Percentiles rank a stretch among this genome's conserved stretches.
Conservation (phyloP, 2,113 vertebrate genomes). For the Reinhardtius hippoglossoides region DNA sequence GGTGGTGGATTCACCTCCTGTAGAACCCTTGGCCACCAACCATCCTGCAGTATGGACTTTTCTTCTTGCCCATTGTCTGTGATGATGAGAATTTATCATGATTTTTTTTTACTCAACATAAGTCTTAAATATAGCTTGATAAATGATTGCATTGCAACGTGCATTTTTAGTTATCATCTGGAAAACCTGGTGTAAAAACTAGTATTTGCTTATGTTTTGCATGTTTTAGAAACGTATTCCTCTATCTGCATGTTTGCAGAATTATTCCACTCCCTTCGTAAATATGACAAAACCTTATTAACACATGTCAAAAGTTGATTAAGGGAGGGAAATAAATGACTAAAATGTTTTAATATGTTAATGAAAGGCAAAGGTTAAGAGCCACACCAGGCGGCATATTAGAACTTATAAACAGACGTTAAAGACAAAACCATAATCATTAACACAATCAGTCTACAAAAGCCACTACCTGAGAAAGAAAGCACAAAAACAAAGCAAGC, state of each 20-base stretch:
- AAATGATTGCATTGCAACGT: not conserved
- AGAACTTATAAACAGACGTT: slow-evolving; percentile 1
- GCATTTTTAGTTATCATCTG: not conserved
- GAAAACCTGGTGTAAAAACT: not conserved
- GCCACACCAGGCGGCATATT: not conserved
- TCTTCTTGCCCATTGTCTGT: not conserved
- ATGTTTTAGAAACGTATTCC: not conserved
- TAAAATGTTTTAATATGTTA: not conserved
- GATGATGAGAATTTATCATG: not conserved
- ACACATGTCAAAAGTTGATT: not conserved
- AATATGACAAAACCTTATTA: not conserved
- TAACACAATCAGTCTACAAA: slow-evolving; percentile 11
- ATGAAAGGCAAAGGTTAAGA: not conserved
- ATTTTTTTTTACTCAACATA: not conserved
- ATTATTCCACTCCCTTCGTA: not conserved
- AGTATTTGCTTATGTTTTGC: not conserved
- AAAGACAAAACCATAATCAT: slow-evolving; percentile 14
- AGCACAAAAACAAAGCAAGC: not conserved
- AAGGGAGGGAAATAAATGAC: too few species aligned
- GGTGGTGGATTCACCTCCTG: too few species aligned
- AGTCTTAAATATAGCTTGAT: not conserved
- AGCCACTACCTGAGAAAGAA: slow-evolving; percentile 18
- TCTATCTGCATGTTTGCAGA: not conserved
- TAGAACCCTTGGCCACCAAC: not conserved
- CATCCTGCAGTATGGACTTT: not conserved